phyloP scores from a whole-genome alignment of 2,113 vertebrate species.

The Gasterosteus aculeatus region DNA sequence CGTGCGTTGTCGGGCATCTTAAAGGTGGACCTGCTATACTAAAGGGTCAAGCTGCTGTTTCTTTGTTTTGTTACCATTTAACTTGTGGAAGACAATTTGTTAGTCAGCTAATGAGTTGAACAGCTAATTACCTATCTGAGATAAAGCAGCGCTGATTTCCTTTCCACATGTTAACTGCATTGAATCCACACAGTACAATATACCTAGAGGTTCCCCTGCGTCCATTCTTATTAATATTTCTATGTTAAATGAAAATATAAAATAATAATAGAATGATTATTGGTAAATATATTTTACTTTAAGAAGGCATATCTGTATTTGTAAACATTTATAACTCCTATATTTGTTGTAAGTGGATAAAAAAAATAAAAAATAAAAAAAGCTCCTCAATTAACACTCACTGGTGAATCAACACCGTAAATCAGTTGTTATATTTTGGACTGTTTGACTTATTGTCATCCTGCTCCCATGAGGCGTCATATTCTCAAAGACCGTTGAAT shows the following conservation, averaged over 20 bases:
- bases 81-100: neutral
- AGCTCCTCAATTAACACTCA: neutral
- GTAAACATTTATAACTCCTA: neutral
- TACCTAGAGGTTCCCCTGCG: too few species aligned
- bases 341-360: neutral
- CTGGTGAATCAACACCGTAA: neutral
- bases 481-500: constrained; percentile 27
- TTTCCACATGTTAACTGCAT: neutral
- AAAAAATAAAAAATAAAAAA: too few species aligned
- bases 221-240: neutral
- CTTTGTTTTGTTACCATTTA: neutral
- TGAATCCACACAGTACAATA: constrained; percentile 1
- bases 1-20: neutral
- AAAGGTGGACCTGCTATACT: neutral
- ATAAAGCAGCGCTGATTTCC: neutral
- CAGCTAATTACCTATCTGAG: neutral
- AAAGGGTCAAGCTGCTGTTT: too few species aligned
- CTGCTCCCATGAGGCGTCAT: constrained; percentile 2
- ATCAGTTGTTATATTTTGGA: constrained; percentile 4
- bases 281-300: neutral
- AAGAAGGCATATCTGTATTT: neutral
- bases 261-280: neutral
- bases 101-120: neutral
- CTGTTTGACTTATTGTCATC: neutral
- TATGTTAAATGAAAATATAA: neutral